Percentiles rank a stretch among this genome's conserved stretches.
Evolutionary conservation across 2,797 vertebrate species (phyloP).

Genomic region (Acipenser ruthenus): DNA sequence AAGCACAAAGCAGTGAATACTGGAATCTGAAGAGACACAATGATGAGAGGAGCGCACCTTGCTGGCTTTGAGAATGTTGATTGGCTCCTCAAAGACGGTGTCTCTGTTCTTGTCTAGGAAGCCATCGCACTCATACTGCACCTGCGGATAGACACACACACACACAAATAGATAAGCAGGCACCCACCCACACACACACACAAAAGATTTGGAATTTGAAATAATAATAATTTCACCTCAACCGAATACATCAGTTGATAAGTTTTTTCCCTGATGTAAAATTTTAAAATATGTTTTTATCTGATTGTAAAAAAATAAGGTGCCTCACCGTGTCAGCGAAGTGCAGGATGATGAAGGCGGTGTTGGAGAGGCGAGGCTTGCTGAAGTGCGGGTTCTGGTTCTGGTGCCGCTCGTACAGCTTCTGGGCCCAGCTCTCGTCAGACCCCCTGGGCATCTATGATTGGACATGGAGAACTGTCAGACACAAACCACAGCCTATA

Average conservation of each 20-base stretch:
- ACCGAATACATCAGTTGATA: too few relatives aligned
- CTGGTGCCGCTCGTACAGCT: conserved; percentile 63
- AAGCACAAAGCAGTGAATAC: not conserved
- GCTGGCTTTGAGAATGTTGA: conserved; percentile 69
- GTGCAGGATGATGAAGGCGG: conserved; percentile 60
- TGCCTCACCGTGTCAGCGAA: conserved; percentile 62
- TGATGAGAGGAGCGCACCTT: conserved; percentile 46
- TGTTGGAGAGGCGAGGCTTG: conserved; percentile 59
- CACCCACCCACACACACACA: not conserved
- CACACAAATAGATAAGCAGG: not conserved
- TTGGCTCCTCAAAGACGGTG: conserved; percentile 63
- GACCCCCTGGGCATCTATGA: conserved; percentile 71
- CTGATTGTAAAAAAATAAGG: too few relatives aligned
- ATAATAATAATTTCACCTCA: too few relatives aligned
- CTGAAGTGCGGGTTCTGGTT: conserved; percentile 48
- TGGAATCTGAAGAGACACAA: not conserved
- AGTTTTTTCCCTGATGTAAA: too few relatives aligned
- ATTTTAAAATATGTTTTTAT: too few relatives aligned
- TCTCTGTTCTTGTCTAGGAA: conserved; percentile 70
- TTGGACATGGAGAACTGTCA: too few relatives aligned
- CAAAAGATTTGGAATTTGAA: too few relatives aligned
- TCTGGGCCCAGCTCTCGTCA: conserved; percentile 62
- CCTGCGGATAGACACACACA: conserved; percentile 34
- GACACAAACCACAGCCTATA: too few relatives aligned
- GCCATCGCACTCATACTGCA: conserved; percentile 61